phyloP scores from a whole-genome alignment of 2,113 vertebrate genomes.

The Gnathonemus longibarbis region DNA sequence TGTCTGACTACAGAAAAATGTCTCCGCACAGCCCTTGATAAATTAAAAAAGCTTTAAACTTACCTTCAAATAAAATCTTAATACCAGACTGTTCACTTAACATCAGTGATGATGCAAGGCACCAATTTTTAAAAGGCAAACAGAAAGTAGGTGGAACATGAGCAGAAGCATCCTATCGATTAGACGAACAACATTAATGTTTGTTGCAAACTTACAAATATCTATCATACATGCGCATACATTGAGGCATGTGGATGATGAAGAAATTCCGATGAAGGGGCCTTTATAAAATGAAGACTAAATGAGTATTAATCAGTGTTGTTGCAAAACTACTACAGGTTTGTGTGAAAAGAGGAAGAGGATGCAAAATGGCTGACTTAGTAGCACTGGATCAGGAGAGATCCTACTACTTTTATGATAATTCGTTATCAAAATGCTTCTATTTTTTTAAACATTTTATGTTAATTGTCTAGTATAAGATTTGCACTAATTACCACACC shows the following conservation, averaged over 20 bases:
- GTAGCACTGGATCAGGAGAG: not conserved
- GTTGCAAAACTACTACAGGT: not conserved
- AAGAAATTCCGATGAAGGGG: not conserved
- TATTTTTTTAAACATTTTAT: not conserved
- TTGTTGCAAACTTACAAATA: not conserved
- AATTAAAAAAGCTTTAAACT: not conserved
- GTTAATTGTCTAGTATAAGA: not conserved
- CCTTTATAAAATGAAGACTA: not conserved
- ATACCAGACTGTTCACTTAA: not conserved
- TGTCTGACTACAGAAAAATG: not conserved
- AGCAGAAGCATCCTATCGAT: not conserved
- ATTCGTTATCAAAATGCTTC: not conserved
- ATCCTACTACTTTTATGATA: not conserved
- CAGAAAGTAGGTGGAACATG: not conserved
- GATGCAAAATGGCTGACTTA: not conserved
- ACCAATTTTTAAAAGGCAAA: not conserved
- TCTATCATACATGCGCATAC: not conserved
- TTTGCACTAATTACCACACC: not conserved
- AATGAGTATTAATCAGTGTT: not conserved
- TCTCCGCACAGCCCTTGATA: not conserved
- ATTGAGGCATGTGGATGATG: not conserved
- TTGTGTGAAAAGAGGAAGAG: not conserved
- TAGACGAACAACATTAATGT: not conserved
- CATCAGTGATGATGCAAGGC: not conserved
- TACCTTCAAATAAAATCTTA: not conserved